Conservation (phyloP, 1,140 invertebrate species). For the Melipona quadrifasciata region DNA sequence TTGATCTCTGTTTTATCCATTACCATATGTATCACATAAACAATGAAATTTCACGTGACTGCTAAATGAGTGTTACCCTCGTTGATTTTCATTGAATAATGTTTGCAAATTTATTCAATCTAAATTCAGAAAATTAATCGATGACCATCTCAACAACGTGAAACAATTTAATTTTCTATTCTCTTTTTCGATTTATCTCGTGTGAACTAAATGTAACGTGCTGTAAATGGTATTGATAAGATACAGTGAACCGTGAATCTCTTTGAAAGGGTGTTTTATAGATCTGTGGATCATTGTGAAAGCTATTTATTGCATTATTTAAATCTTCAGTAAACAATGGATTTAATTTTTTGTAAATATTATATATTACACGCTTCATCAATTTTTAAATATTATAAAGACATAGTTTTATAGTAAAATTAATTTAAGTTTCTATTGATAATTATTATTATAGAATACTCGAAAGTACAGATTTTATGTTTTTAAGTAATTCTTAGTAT, state of each 20-base stretch:
- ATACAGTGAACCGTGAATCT: neutral
- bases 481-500: neutral
- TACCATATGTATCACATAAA: neutral
- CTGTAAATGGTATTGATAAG: too few relatives aligned
- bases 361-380: neutral
- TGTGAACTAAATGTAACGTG: neutral
- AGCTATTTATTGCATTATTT: neutral
- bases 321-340: neutral
- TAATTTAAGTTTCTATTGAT: neutral
- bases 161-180: neutral
- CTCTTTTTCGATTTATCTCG: neutral
- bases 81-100: neutral
- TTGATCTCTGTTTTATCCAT: neutral
- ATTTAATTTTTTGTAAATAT: neutral
- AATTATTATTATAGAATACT: neutral
- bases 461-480: neutral
- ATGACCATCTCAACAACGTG: neutral
- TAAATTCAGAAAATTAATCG: neutral
- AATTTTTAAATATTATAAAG: neutral
- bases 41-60: neutral
- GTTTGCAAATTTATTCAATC: slow-evolving; percentile 4
- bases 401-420: neutral
- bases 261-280: neutral
- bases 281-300: neutral
- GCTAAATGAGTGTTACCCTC: neutral